Evolutionary conservation across 1,140 invertebrate genomes (phyloP), one percentile per base, ranked within the genome.

Genomic region (Piezodorus guildinii): DNA sequence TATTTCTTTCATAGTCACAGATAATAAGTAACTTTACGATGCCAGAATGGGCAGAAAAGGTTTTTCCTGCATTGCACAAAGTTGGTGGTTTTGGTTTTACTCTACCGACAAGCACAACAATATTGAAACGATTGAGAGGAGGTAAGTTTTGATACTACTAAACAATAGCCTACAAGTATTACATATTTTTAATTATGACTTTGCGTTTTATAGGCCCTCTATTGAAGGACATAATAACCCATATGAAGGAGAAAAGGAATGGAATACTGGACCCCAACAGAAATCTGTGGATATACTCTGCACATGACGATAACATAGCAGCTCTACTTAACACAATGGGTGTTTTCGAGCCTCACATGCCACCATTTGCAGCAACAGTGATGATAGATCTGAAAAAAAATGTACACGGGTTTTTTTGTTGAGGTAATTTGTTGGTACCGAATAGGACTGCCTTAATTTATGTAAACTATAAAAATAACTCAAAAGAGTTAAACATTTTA

Each of bases 251-350:
- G 1, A 79, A 81, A 67, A 73, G 75, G 0, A 69, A 71, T 66
- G 70, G 70, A 19, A 63, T 59, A 62, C 65, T 81, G 25, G 68
- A 70, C 1, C 78, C 80, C 6, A 70, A 81, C 66, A 77, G 82
- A 39, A 88, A 85, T 68, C 66, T 91, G 54, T 82, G 81, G 70
- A 77, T 91, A 25, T 90, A 87, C 69, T 90, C 87, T 70, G 86
- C 79, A 27, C 91, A 95, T 73, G 92, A 95, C 73, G 83, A 84
- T 3, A 94, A 88, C 0, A 73, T 95, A 6, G 85, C 85, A 0
- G 88, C 84, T 70, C 67, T 93, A 39, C 76, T 94, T 4, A 84
- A 84, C 72, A 78, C 84, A 0, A 73, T 94, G 34, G 80, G 82
- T 16, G 68, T 92, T 6, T 94, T 85, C 72, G 81, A 93, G 62